Evolutionary conservation across 2,113 vertebrate species (phyloP).

Genomic region (Strix aluco): DNA sequence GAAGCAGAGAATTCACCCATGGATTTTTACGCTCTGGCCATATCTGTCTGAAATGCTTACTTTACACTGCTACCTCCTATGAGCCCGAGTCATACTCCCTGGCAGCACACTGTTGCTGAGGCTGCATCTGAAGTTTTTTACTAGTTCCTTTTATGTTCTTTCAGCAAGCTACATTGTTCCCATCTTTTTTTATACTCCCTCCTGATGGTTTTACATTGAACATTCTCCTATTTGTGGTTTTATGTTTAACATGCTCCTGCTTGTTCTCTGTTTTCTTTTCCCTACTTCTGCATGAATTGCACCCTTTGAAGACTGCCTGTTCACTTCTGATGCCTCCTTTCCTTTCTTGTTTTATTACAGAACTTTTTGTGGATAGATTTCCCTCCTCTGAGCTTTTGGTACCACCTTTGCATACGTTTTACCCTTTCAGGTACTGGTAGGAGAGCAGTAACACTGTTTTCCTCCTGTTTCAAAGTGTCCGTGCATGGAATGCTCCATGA

Average conservation of each 20-base stretch:
- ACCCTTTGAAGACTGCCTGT: not conserved
- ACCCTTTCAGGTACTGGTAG: not conserved
- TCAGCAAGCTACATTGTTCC: not conserved
- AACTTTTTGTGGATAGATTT: not conserved
- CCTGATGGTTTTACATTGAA: not conserved
- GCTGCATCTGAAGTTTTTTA: not conserved
- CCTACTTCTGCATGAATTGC: not conserved
- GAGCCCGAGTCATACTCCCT: not conserved
- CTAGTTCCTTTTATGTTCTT: not conserved
- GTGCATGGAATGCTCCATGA: not conserved
- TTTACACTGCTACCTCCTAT: not conserved
- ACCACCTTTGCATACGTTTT: not conserved
- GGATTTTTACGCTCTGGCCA: not conserved
- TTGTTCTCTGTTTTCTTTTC: not conserved
- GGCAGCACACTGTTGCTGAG: not conserved
- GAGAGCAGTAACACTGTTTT: not conserved
- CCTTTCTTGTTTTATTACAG: not conserved
- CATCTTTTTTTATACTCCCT: not conserved
- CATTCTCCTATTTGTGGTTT: not conserved
- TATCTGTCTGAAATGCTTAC: not conserved
- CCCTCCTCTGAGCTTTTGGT: not conserved
- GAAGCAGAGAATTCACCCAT: not conserved
- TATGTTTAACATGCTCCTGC: not conserved
- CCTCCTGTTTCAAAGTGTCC: not conserved
- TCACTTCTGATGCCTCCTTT: not conserved